phyloP scores from a whole-genome alignment of 2,113 vertebrate genomes.

The Chinchilla lanigera region DNA sequence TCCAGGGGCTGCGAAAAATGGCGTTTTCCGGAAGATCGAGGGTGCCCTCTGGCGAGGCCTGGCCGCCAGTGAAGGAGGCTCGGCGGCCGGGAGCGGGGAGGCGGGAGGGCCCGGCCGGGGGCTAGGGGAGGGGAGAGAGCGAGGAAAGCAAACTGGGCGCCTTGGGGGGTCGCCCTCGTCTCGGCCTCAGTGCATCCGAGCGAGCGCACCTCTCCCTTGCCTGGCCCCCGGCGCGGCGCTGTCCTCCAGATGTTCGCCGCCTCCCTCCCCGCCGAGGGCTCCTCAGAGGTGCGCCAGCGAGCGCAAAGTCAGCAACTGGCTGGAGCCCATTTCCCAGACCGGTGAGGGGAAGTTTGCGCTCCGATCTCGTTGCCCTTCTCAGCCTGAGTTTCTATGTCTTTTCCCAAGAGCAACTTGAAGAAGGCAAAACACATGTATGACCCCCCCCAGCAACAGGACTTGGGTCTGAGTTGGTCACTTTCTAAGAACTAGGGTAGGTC shows the following conservation, averaged over 20 bases:
- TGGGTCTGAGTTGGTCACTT: background rate
- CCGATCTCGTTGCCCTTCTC: background rate
- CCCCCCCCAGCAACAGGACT: background rate
- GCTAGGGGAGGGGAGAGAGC: background rate
- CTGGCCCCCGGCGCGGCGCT: background rate
- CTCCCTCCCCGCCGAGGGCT: background rate
- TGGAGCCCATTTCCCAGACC: slow-evolving; percentile 69
- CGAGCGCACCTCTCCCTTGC: background rate
- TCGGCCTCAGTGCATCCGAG: background rate
- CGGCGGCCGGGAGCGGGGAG: background rate
- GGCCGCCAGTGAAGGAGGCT: slow-evolving; percentile 43
- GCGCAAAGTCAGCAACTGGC: slow-evolving; percentile 69
- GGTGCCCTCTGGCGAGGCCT: slow-evolving; percentile 81
- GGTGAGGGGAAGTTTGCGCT: slow-evolving; percentile 63
- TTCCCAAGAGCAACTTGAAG: background rate
- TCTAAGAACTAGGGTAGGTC: background rate
- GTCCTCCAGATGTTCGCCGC: slow-evolving; percentile 63
- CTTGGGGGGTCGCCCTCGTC: background rate
- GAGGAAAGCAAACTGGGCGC: background rate
- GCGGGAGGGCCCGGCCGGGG: background rate
- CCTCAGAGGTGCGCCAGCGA: slow-evolving; percentile 37
- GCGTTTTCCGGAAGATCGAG: slow-evolving; percentile 69
- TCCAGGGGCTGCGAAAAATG: slow-evolving; percentile 56
- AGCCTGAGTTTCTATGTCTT: background rate
- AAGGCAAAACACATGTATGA: background rate